phyloP scores from a whole-genome alignment of 2,113 vertebrate species.

The Chionodraco myersi region DNA sequence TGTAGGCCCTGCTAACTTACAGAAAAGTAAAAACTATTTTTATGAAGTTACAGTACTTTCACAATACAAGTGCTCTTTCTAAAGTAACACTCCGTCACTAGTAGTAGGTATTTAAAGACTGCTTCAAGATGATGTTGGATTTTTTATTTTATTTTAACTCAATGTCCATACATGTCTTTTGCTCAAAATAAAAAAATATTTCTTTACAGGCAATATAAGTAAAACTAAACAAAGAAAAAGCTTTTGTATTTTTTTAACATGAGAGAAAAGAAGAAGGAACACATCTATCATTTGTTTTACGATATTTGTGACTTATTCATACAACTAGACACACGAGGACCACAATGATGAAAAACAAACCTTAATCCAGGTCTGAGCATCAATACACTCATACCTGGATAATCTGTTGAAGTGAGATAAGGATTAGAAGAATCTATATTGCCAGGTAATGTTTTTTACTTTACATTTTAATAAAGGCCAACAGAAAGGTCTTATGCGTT shows the following conservation, averaged over 20 bases:
- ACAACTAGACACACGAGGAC: neutral
- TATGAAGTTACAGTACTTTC: too few relatives aligned
- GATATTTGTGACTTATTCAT: too few relatives aligned
- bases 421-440: neutral
- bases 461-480: neutral
- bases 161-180: too few relatives aligned
- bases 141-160: neutral
- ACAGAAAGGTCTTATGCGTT: neutral
- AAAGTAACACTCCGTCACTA: conserved; percentile 43
- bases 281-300: too few relatives aligned
- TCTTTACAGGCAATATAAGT: neutral
- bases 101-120: neutral
- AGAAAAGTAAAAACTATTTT: neutral
- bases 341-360: neutral
- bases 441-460: neutral
- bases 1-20: too few relatives aligned
- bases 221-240: neutral
- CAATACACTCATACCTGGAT: neutral
- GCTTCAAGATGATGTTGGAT: conserved; percentile 30
- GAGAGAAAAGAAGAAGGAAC: too few relatives aligned
- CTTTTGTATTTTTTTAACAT: too few relatives aligned
- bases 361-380: neutral
- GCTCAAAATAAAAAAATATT: too few relatives aligned
- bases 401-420: neutral
- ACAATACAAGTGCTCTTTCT: conserved; percentile 17